These are phyloP conservation scores for Tachuris rubrigastra DNA, from an alignment of 2,113 vertebrate genomes.

Conservation along the genomic window DNA sequence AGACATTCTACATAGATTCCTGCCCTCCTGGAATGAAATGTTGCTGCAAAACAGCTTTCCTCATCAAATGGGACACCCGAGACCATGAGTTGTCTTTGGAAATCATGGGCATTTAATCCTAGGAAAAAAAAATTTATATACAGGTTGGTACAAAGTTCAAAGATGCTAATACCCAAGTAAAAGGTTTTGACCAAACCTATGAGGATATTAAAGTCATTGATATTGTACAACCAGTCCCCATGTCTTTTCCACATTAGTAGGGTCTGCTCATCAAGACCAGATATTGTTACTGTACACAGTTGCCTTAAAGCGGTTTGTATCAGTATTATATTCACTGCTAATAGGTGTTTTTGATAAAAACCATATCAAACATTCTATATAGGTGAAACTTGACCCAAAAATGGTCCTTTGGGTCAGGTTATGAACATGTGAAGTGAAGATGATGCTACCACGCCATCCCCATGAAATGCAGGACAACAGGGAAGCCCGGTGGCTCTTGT, in stretches of 20 bases:
- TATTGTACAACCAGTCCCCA: background rate
- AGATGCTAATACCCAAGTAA: background rate
- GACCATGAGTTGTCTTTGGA: background rate
- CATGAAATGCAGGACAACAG: background rate
- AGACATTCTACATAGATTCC: background rate
- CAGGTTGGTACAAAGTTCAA: background rate
- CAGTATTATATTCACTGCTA: background rate
- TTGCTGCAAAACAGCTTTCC: background rate
- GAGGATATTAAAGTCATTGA: background rate
- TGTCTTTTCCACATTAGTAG: background rate
- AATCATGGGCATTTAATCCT: background rate
- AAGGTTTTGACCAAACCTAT: background rate
- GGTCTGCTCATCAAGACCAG: background rate
- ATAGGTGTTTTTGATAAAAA: background rate
- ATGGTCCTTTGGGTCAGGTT: background rate
- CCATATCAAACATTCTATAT: background rate
- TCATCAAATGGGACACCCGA: background rate
- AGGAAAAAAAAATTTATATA: background rate
- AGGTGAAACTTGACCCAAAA: background rate
- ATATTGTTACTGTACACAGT: background rate
- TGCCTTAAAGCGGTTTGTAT: background rate
- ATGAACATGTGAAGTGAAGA: background rate
- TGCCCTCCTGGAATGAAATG: background rate
- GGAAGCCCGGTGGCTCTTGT: background rate
- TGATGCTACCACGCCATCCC: rapidly evolving